Evolutionary conservation across 2,797 vertebrate genomes (phyloP).

Genomic region (Smutsia gigantea): DNA sequence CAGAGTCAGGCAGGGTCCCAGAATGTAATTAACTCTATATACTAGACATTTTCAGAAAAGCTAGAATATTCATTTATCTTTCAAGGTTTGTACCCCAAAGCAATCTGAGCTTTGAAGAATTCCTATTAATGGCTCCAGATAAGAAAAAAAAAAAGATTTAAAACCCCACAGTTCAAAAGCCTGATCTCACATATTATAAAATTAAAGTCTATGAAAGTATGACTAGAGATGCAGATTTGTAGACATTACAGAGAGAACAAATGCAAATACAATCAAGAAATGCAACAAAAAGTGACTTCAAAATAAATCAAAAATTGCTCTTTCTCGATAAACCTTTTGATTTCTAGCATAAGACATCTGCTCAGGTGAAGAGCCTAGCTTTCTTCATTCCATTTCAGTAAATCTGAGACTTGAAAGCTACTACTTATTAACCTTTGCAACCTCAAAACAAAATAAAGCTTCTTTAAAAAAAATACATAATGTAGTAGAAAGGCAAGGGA

Average conservation of each 20-base stretch:
- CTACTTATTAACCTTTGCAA: not conserved
- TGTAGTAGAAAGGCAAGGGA: not conserved
- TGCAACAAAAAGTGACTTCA: not conserved
- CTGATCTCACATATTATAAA: not conserved
- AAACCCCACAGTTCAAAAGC: not conserved
- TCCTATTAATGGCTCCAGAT: not conserved
- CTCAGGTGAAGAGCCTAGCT: not conserved
- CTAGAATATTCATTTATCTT: not conserved
- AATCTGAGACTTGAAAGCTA: not conserved
- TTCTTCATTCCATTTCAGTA: not conserved
- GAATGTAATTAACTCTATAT: not conserved
- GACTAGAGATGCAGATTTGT: not conserved
- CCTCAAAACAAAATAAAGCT: not conserved
- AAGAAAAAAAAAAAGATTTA: not conserved
- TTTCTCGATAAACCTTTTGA: not conserved
- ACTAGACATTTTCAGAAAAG: not conserved
- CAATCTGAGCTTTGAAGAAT: not conserved
- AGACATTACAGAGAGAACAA: not conserved
- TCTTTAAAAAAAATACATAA: not conserved
- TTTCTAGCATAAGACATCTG: not conserved
- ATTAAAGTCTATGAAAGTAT: not conserved
- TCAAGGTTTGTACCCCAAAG: not conserved
- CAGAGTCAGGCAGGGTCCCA: not conserved
- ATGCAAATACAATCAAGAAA: slow-evolving; percentile 8
- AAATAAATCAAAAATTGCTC: not conserved